Conservation (phyloP, 2,888 invertebrate species). For the Hyles lineata region DNA sequence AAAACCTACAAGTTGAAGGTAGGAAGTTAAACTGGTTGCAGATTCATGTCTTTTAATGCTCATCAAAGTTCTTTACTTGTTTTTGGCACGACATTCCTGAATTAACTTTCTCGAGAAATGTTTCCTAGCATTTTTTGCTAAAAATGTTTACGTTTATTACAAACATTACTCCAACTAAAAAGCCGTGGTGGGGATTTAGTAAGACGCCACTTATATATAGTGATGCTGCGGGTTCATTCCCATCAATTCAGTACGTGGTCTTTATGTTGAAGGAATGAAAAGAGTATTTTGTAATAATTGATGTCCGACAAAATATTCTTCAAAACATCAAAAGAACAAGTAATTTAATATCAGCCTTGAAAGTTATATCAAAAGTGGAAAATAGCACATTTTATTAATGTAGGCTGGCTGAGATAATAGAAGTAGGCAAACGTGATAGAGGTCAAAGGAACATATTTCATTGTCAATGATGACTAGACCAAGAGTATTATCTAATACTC, state of each 20-base stretch:
- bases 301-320: too few relatives aligned
- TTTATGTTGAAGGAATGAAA: too few relatives aligned
- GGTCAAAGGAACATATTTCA: neutral
- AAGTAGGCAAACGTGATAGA: neutral
- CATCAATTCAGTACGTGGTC: too few relatives aligned
- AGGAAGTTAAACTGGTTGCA: slow-evolving; percentile 16
- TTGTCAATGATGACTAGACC: neutral
- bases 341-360: too few relatives aligned
- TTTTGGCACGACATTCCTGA: slow-evolving; percentile 9
- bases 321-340: too few relatives aligned
- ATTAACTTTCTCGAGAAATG: slow-evolving; percentile 1
- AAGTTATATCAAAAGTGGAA: neutral
- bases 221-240: too few relatives aligned
- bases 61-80: neutral
- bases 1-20: neutral
- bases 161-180: too few relatives aligned
- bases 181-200: neutral
- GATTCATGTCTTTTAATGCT: neutral
- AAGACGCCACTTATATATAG: neutral
- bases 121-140: neutral
- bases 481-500: too few relatives aligned
- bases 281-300: too few relatives aligned
- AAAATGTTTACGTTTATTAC: neutral
- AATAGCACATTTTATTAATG: neutral
- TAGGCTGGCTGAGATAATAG: slow-evolving; percentile 1